phyloP scores from a whole-genome alignment of 2,797 vertebrate species.

The Acestrorhynchus altus region DNA sequence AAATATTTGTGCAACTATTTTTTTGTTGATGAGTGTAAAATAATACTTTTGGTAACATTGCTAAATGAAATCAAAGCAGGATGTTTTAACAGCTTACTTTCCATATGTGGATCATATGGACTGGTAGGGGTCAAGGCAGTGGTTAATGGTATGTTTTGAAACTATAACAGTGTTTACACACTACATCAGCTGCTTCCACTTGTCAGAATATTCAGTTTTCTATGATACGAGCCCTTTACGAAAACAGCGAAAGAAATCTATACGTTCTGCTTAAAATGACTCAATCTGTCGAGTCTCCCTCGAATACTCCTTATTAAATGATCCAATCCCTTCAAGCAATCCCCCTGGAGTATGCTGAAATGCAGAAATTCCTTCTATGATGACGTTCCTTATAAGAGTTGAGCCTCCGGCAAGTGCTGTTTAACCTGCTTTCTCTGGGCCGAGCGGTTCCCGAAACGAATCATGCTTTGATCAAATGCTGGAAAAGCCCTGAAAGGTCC shows the following conservation, averaged over 20 bases:
- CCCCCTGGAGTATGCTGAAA: not conserved
- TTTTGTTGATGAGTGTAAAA: too few species aligned
- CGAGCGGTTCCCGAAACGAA: slow-evolving; percentile 52
- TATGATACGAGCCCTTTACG: not conserved
- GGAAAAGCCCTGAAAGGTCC: slow-evolving; percentile 59
- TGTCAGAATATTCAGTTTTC: not conserved
- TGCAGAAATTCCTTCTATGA: slow-evolving; percentile 1
- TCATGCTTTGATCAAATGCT: slow-evolving; percentile 76
- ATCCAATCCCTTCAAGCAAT: not conserved
- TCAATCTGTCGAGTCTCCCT: not conserved
- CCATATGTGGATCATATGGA: not conserved
- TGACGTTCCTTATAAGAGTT: not conserved
- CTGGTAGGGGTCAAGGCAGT: not conserved
- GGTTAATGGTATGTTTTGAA: not conserved
- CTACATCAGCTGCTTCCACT: not conserved
- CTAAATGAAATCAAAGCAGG: too few species aligned
- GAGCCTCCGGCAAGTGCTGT: slow-evolving; percentile 47
- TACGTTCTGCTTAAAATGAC: not conserved
- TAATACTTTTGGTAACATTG: too few species aligned
- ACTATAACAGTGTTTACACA: not conserved
- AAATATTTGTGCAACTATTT: too few species aligned
- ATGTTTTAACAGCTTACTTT: too few species aligned
- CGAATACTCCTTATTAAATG: not conserved
- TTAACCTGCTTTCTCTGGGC: slow-evolving; percentile 73
- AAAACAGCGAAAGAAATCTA: not conserved